Base-by-base conservation (phyloP, 2,888 invertebrate species). In the Drosophila testacea region DNA sequence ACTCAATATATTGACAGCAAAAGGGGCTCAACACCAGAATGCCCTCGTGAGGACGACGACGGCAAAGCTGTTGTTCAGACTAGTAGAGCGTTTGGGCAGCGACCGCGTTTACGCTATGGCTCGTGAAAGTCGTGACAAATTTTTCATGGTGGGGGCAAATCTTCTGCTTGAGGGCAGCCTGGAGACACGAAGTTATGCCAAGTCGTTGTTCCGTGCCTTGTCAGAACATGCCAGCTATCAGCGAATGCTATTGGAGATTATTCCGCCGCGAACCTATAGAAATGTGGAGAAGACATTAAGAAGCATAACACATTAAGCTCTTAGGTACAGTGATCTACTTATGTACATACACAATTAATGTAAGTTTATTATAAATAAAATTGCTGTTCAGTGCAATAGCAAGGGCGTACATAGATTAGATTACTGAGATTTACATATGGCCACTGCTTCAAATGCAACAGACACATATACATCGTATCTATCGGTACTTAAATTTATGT, bases 111-210 rank as follows among this genome's bases (percentile, higher is more conserved):
- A 97, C 84, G 94, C 94, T 54, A 94, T 97, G 90, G 94, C 95
- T 0, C 94, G 95, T 52, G 98, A 98, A 68, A 94, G 95, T 39
- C 95, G 97, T 50, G 96, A 97, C 85, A 95, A 96, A 83, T 93
- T 98, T 63, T 93, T 99, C 60, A 94, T 95, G 34, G 95, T 96
- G 0, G 96, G 96, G 0, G 97, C 98, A 0, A 96, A 96, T 90
- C 94, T 98, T 72, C 93, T 98, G 6, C 95, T 95, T 30, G 98
- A 99, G 91, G 97, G 97, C 22, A 96, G 96, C 90, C 94, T 97
- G 30, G 97, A 98, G 77, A 96, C 98, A 0, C 95, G 98, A 72
- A 94, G 94, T 86, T 95, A 96, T 91, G 97, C 96, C 1, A 96
- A 97, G 88, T 94, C 95, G 60, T 94, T 98, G 77, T 96, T 98